Conservation (phyloP, 2,113 vertebrate genomes). For the Chunga burmeisteri region DNA sequence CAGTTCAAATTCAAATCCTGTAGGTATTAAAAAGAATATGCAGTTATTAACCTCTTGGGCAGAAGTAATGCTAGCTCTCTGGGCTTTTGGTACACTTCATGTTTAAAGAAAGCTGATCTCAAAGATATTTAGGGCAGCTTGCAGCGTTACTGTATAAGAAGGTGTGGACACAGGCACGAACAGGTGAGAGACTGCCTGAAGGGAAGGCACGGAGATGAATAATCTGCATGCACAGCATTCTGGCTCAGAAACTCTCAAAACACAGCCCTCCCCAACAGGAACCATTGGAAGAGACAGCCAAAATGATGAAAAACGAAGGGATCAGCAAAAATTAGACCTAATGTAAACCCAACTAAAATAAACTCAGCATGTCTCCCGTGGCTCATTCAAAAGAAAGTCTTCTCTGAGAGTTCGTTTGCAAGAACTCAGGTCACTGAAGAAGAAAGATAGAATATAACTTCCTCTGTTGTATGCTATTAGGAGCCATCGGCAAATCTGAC, state of each 20-base stretch:
- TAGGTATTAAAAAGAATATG: neutral
- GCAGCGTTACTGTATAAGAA: neutral
- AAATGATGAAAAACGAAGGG: slow-evolving; percentile 41
- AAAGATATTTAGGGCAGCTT: neutral
- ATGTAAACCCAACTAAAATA: slow-evolving; percentile 32
- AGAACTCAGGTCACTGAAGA: neutral
- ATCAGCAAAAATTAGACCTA: slow-evolving; percentile 42
- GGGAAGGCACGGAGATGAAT: neutral
- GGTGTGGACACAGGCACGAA: neutral
- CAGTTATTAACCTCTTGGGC: neutral
- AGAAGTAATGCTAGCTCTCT: neutral
- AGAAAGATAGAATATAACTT: neutral
- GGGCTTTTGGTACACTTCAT: neutral
- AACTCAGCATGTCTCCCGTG: slow-evolving; percentile 34
- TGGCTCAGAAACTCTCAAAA: slow-evolving; percentile 12
- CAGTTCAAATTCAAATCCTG: neutral
- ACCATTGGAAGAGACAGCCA: neutral
- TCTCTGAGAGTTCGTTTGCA: neutral
- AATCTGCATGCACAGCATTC: neutral
- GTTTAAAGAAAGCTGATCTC: neutral
- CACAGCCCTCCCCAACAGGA: neutral
- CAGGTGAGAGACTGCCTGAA: slow-evolving; percentile 9
- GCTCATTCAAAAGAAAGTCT: slow-evolving; percentile 10
- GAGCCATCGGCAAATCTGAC: neutral
- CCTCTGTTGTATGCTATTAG: neutral